Percentiles rank a stretch among this genome's conserved stretches.
Conservation (phyloP, 2,113 vertebrate genomes). For the Amia ocellicauda region DNA sequence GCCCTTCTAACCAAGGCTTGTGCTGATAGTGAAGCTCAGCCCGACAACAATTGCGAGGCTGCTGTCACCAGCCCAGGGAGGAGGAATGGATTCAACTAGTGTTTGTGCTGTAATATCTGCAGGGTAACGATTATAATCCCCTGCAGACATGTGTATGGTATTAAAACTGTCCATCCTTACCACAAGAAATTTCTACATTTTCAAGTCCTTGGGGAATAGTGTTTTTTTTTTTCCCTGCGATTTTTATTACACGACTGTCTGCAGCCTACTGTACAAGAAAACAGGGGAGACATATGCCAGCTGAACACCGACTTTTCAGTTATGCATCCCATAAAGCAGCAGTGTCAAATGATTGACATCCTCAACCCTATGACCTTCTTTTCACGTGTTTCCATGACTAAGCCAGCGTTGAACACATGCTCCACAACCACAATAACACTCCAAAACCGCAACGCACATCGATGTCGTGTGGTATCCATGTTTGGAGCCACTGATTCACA, state of each 20-base stretch:
- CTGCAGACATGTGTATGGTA: slow-evolving; percentile 46
- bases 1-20: slow-evolving; percentile 5
- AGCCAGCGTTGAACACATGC: too few relatives aligned
- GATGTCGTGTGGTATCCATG: too few relatives aligned
- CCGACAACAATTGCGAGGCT: slow-evolving; percentile 38
- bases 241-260: slow-evolving; percentile 5
- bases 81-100: slow-evolving; percentile 68
- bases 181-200: slow-evolving; percentile 40
- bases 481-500: too few relatives aligned
- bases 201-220: slow-evolving; percentile 21
- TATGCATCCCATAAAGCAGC: too few relatives aligned
- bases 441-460: too few relatives aligned
- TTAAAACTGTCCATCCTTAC: slow-evolving; percentile 72
- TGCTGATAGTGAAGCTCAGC: slow-evolving; percentile 29
- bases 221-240: too few relatives aligned
- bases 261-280: background rate
- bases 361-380: too few relatives aligned
- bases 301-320: background rate
- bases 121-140: slow-evolving; percentile 47
- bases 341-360: too few relatives aligned
- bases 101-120: slow-evolving; percentile 63
- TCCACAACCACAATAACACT: too few relatives aligned
- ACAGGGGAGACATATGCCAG: slow-evolving; percentile 3
- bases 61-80: slow-evolving; percentile 50
- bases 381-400: too few relatives aligned